Evolutionary conservation across 2,888 invertebrate species (phyloP), one percentile per base, ranked within the genome.

Genomic region (Tiphia femorata): DNA sequence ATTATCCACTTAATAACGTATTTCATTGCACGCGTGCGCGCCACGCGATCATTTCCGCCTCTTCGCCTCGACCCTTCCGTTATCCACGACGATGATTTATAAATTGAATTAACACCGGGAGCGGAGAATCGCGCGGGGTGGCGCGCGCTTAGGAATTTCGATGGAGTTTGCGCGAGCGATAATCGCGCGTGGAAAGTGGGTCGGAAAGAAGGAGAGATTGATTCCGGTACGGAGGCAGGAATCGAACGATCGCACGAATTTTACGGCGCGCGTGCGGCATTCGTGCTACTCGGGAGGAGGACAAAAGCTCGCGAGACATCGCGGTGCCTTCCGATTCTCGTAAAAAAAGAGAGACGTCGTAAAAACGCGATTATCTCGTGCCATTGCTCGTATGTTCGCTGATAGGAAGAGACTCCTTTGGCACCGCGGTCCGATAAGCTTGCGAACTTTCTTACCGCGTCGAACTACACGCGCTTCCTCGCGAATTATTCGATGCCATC

Each of bases 321-420:
- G 37, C 40, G 27, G 47, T 27, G 40, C 25, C 37, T 61, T 61
- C 58, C 49, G 49, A 49, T 61, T 49, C 46, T 58, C 58, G 53
- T 61, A 53, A 52, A 20, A 16, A 41, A 49, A 42, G 27, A 29
- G 12, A 27, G 37, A 21, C 35, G 48, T 58, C 53, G 58, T 58
- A 61, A 61, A 58, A 61, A 58, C 47, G 20, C 53, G 53, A 61
- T 61, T 61, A 58, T 61, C 53, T 58, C 46, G 53, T 60, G 40
- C 35, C 41, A 43, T 52, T 49, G 46, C 41, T 38, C 12, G 47
- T 48, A 40, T 48, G 37, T 46, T 44, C 40, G 5, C 30, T 12
- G 40, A 2, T 29, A 3, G 23, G 27, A 35, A 38, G 12, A 5
- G 37, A 48, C 42, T 37, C 27, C 33, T 37, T 43, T 42, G 43